phyloP scores from a whole-genome alignment of 2,888 invertebrate species.

The Erpobdella octoculata region DNA sequence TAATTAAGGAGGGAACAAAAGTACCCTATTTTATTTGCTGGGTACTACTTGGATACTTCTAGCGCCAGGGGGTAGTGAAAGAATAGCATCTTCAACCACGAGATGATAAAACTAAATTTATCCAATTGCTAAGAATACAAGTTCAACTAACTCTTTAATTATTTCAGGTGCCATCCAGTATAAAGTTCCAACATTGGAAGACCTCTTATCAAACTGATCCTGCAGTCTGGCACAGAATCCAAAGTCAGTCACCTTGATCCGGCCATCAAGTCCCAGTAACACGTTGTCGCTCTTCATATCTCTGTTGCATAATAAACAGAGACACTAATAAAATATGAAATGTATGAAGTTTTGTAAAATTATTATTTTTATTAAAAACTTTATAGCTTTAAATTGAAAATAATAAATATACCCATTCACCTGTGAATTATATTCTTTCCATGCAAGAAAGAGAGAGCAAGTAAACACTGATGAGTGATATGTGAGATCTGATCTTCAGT shows the following conservation, averaged over 20 bases:
- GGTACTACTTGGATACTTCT: too few species aligned
- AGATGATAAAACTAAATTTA: too few species aligned
- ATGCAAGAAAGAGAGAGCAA: conserved; percentile 95
- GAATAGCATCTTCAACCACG: too few species aligned
- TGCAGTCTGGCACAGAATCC: conserved; percentile 80
- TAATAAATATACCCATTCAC: too few species aligned
- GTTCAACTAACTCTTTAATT: conserved; percentile 49
- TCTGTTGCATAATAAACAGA: conserved; percentile 34
- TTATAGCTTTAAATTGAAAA: too few species aligned
- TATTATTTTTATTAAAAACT: neutral
- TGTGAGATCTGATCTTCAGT: conserved; percentile 99
- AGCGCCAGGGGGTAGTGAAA: too few species aligned
- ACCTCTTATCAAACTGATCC: conserved; percentile 93
- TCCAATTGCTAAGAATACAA: too few species aligned
- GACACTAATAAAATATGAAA: neutral
- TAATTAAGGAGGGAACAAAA: too few species aligned
- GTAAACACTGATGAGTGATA: conserved; percentile 73
- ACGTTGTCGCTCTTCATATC: conserved; percentile 80
- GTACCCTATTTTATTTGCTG: too few species aligned
- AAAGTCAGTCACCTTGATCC: conserved; percentile 95
- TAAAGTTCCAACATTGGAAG: conserved; percentile 97
- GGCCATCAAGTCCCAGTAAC: conserved; percentile 89
- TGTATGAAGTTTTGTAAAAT: neutral
- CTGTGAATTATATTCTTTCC: conserved; percentile 51
- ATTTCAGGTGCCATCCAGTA: conserved; percentile 58